Percentiles rank a stretch among this genome's conserved stretches.
These are phyloP conservation scores for Anneissia japonica DNA, from an alignment of 35 echinoderm and acorn worm species.

Conservation along the genomic window DNA sequence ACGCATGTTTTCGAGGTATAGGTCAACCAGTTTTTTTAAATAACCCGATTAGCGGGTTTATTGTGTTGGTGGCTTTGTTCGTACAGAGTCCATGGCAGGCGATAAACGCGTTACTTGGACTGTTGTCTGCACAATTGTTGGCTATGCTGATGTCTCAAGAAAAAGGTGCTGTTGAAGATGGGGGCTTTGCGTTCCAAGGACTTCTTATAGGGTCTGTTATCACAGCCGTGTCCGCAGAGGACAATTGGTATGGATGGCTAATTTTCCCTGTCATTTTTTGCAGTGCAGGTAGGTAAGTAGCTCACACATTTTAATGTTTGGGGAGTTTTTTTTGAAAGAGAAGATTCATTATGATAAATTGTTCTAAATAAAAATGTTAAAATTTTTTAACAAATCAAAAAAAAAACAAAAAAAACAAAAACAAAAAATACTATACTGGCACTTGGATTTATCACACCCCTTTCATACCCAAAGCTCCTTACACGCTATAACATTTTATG, in stretches of 20 bases:
- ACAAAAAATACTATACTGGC: no score
- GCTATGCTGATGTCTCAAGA: conserved; percentile 28
- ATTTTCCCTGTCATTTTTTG: conserved; percentile 37
- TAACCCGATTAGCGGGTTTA: conserved; percentile 52
- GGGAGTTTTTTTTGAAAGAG: background rate
- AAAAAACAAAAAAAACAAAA: no score
- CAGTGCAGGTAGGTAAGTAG: background rate
- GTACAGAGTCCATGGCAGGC: conserved; percentile 65
- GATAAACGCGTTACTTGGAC: conserved; percentile 28
- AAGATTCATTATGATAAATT: no score
- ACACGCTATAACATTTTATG: no score
- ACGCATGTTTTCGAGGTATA: conserved; percentile 30
- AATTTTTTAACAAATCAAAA: no score
- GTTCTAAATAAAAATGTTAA: no score
- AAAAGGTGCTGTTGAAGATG: conserved; percentile 33
- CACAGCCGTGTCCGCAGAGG: conserved; percentile 9
- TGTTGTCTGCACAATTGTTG: conserved; percentile 35
- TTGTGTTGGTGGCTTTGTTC: conserved; percentile 42
- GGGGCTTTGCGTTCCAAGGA: conserved; percentile 44
- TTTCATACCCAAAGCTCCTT: no score
- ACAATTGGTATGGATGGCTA: conserved; percentile 44
- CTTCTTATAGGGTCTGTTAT: conserved; percentile 41
- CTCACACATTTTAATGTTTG: conserved; percentile 47
- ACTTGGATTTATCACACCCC: no score
- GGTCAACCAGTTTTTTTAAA: conserved; percentile 64